Base-by-base conservation (phyloP, 2,888 invertebrate species). In the Anodontia alba region DNA sequence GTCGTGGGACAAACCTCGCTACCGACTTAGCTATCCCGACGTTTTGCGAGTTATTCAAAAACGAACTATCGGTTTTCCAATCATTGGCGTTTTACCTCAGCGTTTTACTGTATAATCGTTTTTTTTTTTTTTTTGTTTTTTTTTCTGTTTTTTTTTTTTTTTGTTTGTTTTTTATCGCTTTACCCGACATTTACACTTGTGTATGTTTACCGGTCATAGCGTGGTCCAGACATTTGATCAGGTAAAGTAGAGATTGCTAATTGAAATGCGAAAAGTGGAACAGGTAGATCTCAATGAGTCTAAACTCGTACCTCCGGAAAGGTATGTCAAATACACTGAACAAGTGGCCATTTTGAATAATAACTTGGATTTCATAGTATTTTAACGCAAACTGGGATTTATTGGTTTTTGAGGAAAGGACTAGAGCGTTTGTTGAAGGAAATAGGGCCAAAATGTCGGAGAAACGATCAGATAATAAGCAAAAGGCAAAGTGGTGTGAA, bases 401-500 rank as follows among this genome's bases (percentile, higher is more conserved):
- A 20, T 46, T 15, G 15, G 17, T 17, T 3, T 8, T 20, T 46
- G 46, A 20, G 20, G 17, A 8, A 3, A 20, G 46, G n/a, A 46
- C 10, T 38, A 8, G 5, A 38, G n/a, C n/a, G n/a, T n/a, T n/a
- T n/a, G n/a, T n/a, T 10, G 42, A 42, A 42, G 42, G 46, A 46
- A 54, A 54, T 5, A 2, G 26, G 23, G 26, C 23, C 15, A 78
- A 17, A n/a, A 83, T 83, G 83, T 68, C 73, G 62, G 66, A 73
- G 17, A 46, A 43, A 66, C 70, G 79, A 66, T 98, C 98, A 96
- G 98, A 98, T 96, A 96, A 98, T 96, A 98, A 99, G 96, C 98
- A 98, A 96, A 97, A 98, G 96, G 99, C 99, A 95, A 99, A 99
- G 96, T 96, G 99, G 95, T 98, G 99, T 95, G 99, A 99, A 96